phyloP scores from a whole-genome alignment of 2,888 invertebrate species.

The Eupithecia exiguata region DNA sequence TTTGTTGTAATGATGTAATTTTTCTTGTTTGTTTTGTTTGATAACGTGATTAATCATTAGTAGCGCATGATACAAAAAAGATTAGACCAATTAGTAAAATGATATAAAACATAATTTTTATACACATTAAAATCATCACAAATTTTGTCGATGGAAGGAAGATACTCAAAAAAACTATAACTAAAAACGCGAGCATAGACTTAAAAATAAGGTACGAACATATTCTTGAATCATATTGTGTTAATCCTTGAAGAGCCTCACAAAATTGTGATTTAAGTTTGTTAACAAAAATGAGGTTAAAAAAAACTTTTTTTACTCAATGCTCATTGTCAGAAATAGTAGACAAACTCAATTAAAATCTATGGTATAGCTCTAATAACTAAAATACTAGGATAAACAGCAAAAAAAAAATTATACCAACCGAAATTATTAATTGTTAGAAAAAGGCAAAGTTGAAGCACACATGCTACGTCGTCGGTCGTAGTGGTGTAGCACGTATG shows the following conservation, averaged over 20 bases:
- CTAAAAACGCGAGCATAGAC: neutral
- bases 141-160: neutral
- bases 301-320: too few species aligned
- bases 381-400: too few species aligned
- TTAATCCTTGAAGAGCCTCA: too few species aligned
- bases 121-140: neutral
- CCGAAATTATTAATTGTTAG: neutral
- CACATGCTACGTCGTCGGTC: slow-evolving; percentile 64
- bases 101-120: neutral
- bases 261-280: too few species aligned
- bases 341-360: too few species aligned
- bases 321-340: too few species aligned
- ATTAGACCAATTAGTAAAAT: neutral
- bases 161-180: neutral
- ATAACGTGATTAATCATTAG: slow-evolving; percentile 7
- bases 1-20: slow-evolving; percentile 37
- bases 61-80: neutral
- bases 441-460: slow-evolving; percentile 1
- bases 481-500: slow-evolving; percentile 75
- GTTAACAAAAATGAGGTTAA: too few species aligned
- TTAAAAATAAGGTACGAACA: neutral
- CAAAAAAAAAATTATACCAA: neutral
- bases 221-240: too few species aligned
- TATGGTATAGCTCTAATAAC: too few species aligned
- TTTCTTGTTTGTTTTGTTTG: slow-evolving; percentile 23